These are phyloP conservation scores for Galerucella calmariensis DNA, from an alignment of 2,888 invertebrate species.

Conservation along the genomic window DNA sequence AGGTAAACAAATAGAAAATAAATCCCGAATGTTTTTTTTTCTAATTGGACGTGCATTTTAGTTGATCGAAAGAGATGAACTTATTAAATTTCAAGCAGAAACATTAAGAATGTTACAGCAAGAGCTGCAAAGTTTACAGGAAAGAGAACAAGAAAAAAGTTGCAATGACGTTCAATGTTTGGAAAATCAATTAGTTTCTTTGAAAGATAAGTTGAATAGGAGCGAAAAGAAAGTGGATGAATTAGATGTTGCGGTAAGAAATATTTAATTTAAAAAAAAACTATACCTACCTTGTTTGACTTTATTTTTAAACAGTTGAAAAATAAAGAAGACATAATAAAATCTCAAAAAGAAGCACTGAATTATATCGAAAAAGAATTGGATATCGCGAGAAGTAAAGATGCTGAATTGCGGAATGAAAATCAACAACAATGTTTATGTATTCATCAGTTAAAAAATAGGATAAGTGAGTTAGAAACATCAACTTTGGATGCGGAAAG, in stretches of 20 bases:
- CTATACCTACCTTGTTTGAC: not conserved
- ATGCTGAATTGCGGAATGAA: constrained; percentile 50
- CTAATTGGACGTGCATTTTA: constrained; percentile 20
- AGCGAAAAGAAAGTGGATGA: constrained; percentile 51
- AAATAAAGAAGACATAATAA: constrained; percentile 52
- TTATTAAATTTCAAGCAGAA: constrained; percentile 50
- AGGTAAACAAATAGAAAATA: constrained; percentile 14
- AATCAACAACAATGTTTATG: constrained; percentile 51
- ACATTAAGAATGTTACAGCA: constrained; percentile 50
- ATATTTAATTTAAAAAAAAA: not conserved
- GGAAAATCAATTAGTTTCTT: constrained; percentile 53
- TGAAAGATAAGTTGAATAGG: constrained; percentile 48
- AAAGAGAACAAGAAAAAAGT: constrained; percentile 37
- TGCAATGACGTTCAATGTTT: constrained; percentile 53
- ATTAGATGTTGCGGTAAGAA: constrained; percentile 56
- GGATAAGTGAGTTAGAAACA: constrained; percentile 56
- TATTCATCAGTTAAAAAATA: constrained; percentile 55
- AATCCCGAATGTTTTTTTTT: not conserved
- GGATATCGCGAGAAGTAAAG: constrained; percentile 45
- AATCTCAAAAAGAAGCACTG: constrained; percentile 50
- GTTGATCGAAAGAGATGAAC: constrained; percentile 50
- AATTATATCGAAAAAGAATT: constrained; percentile 51
- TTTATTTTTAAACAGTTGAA: constrained; percentile 23
- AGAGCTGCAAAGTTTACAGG: constrained; percentile 50
- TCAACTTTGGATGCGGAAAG: constrained; percentile 55